phyloP scores from a whole-genome alignment of 2,888 invertebrate genomes.

The Drosophila tripunctata region DNA sequence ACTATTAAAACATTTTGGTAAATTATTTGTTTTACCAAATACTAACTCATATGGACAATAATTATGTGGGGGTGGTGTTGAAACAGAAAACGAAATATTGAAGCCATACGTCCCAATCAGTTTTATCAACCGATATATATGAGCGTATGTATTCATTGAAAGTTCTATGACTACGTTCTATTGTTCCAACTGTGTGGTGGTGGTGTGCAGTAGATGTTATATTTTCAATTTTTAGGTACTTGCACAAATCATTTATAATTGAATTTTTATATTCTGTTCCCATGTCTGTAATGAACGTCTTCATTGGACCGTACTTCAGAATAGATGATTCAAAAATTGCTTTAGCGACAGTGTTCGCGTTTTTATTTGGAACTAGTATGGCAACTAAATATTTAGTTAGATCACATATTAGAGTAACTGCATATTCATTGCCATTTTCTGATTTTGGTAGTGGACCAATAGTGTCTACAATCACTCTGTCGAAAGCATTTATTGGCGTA shows the following conservation, averaged over 20 bases:
- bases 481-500: neutral
- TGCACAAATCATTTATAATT: conserved; percentile 4
- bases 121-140: conserved; percentile 16
- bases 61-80: conserved; percentile 9
- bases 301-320: no score
- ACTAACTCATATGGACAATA: conserved; percentile 10
- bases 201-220: conserved; percentile 15
- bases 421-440: no score
- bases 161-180: no score
- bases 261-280: no score
- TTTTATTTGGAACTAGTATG: neutral
- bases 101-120: conserved; percentile 23
- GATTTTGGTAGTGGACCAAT: no score
- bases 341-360: neutral
- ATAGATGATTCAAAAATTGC: conserved; percentile 3
- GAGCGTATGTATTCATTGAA: conserved; percentile 9
- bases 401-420: no score
- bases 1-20: conserved; percentile 10
- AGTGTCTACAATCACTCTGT: conserved; percentile 3
- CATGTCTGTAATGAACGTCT: no score
- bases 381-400: no score
- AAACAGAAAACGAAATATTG: conserved; percentile 13
- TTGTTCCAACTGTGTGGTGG: no score
- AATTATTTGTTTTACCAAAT: neutral
- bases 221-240: conserved; percentile 2